Evolutionary conservation across 2,888 invertebrate genomes (phyloP), one percentile per base, ranked within the genome.

Genomic region (Pollenia amentaria): DNA sequence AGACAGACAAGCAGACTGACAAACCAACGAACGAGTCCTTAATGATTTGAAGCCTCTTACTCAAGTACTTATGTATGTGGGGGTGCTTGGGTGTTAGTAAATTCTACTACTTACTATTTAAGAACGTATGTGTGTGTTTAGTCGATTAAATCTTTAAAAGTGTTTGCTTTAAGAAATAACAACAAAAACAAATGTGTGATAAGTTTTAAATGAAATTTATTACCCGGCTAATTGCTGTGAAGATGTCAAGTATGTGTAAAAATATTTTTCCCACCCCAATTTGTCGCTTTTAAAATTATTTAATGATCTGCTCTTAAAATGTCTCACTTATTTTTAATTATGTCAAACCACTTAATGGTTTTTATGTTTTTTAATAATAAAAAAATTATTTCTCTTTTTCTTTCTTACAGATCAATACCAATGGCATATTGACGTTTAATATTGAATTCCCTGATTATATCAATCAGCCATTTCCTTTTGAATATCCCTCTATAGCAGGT

Each of bases 381-480:
- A 40, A 18, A 46, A 55, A 9, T 10, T 38, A 57, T 48, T 7
- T 40, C 10, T 46, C n/a, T 8, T 12, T 64, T 64, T 55, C 8
- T n/a, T 42, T 14, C 29, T 77, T 85, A 6, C 89, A 99, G 99
- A 96, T 99, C 82, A 98, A 98, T 93, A 96, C 96, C 91, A 98
- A 97, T 93, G 99, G 99, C 64, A 95, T 98, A 16, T 92, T 99
- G 46, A 97, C 98, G 8, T 98, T 99, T 92, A 95, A 97, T 91
- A 96, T 97, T n/a, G 97, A 98, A 89, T 96, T 98, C 88, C 95
- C 97, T 9, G 95, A 95, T 72, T 99, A 97, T 92, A 95, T 97
- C 90, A 98, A 98, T 92, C 95, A 97, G 46, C 97, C 98, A 90
- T 98, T 98, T 92, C 98, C 98, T 0, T 94, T 98, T 89, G 97